A percentile compares a stretch with the other conserved stretches of the same genome.
These are phyloP conservation scores for Rhinichthys osculus DNA, from an alignment of 2,797 vertebrate genomes.

Conservation along the genomic window DNA sequence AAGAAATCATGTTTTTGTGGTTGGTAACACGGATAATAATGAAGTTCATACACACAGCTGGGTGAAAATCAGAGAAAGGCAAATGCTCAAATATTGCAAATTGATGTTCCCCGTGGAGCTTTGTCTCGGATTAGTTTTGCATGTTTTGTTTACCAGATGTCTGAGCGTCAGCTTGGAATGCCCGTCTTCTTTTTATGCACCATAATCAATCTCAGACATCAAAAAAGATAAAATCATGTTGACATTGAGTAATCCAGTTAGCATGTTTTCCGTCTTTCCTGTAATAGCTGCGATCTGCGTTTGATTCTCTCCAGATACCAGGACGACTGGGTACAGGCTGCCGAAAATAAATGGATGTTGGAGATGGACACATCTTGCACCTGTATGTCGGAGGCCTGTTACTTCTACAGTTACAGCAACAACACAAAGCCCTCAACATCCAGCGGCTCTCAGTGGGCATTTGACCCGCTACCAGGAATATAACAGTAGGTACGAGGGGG, in stretches of 20 bases:
- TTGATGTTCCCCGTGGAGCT: conserved; percentile 31
- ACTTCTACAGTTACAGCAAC: conserved; percentile 43
- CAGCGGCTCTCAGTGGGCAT: conserved; percentile 9
- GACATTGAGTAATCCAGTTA: conserved; percentile 35
- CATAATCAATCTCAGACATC: conserved; percentile 59
- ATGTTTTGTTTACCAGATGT: conserved; percentile 39
- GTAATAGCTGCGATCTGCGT: background rate
- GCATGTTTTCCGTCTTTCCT: conserved; percentile 5
- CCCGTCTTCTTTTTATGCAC: conserved; percentile 37
- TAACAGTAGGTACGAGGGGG: conserved; percentile 9
- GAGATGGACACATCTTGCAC: conserved; percentile 27
- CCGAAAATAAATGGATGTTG: conserved; percentile 13
- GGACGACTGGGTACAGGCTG: background rate
- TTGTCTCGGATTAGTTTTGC: conserved; percentile 26
- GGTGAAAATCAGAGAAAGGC: background rate
- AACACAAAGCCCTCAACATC: conserved; percentile 17
- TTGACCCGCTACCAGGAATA: conserved; percentile 36
- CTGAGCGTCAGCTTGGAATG: conserved; percentile 45
- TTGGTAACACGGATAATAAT: background rate
- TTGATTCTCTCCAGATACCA: background rate
- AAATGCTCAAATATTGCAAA: conserved; percentile 10
- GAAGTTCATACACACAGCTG: conserved; percentile 11
- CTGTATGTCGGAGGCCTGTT: background rate
- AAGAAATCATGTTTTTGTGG: background rate
- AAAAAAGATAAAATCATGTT: conserved; percentile 48